These are phyloP conservation scores for Phylloscopus collybita DNA, from an alignment of 2,797 vertebrate genomes.

Conservation along the genomic window DNA sequence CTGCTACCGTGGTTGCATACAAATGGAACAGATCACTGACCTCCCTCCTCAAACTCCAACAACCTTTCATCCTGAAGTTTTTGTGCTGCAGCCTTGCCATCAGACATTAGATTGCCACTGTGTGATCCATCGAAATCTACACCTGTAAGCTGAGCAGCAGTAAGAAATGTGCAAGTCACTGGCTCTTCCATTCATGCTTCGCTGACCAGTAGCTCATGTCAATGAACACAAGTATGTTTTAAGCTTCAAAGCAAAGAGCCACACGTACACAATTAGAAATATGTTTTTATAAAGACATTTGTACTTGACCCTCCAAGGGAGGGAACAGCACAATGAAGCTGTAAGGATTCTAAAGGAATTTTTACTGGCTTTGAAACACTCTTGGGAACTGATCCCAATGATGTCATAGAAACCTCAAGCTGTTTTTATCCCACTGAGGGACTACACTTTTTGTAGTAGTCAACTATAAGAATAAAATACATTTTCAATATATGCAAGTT, in stretches of 20 bases:
- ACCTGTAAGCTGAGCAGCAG: neutral
- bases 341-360: neutral
- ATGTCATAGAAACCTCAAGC: neutral
- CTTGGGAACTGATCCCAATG: neutral
- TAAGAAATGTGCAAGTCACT: neutral
- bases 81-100: neutral
- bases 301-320: neutral
- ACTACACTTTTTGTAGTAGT: neutral
- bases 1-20: fast-evolving
- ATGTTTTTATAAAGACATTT: neutral
- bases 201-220: neutral
- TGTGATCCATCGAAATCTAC: neutral
- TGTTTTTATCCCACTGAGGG: neutral
- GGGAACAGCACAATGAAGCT: neutral
- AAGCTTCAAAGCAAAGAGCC: neutral
- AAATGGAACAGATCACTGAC: neutral
- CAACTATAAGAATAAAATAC: neutral
- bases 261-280: neutral
- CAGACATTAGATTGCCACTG: neutral
- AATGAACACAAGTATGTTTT: neutral
- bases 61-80: neutral
- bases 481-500: neutral
- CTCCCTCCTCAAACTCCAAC: neutral
- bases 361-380: neutral
- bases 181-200: neutral